These are phyloP conservation scores for Autographa pulchrina DNA, from an alignment of 2,888 invertebrate genomes.

Conservation along the genomic window DNA sequence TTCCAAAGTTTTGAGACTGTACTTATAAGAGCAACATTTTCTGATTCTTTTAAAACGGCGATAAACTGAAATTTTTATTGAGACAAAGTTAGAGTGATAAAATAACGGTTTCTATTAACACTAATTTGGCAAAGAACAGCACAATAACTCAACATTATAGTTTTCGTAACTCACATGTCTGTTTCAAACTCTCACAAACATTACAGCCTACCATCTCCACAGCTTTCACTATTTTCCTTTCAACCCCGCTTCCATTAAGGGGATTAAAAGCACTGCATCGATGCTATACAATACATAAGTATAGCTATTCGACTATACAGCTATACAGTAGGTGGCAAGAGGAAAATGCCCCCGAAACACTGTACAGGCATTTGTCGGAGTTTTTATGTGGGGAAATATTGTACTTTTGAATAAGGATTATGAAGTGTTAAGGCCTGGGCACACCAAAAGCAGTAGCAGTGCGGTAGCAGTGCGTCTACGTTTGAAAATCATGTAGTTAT, in stretches of 20 bases:
- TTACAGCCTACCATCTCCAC: constrained; percentile 45
- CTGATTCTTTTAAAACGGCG: no score
- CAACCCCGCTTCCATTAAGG: constrained; percentile 73
- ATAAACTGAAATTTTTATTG: no score
- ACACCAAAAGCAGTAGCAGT: no score
- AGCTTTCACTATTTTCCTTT: constrained; percentile 30
- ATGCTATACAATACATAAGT: constrained; percentile 38
- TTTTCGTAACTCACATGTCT: not conserved
- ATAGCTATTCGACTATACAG: constrained; percentile 6
- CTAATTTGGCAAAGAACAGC: no score
- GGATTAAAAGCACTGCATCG: constrained; percentile 72
- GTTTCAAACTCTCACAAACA: not conserved
- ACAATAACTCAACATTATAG: no score
- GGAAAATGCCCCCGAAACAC: constrained; percentile 44
- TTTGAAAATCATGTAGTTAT: no score
- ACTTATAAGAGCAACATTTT: no score
- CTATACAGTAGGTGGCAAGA: constrained; percentile 11
- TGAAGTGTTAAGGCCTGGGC: not conserved
- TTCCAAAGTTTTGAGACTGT: no score
- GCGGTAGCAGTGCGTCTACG: no score
- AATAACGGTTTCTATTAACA: no score
- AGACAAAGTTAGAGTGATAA: no score
- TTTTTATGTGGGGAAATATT: constrained; percentile 26
- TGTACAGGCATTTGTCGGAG: constrained; percentile 8
- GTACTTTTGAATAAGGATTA: not conserved